Evolutionary conservation across 2,113 vertebrate species (phyloP).

Genomic region (Prunella fulvescens): DNA sequence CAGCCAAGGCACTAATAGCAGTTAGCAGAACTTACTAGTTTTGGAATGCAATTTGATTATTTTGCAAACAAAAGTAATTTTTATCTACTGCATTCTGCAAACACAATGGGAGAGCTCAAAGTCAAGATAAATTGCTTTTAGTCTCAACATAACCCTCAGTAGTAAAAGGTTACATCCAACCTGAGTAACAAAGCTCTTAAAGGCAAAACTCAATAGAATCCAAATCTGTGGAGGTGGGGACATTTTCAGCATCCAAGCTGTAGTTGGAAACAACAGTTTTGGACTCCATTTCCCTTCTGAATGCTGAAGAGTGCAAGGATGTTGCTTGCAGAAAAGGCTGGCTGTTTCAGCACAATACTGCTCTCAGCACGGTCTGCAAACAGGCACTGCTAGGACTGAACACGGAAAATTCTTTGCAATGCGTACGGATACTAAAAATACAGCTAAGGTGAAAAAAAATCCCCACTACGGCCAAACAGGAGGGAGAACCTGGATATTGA

Average conservation of each 20-base stretch:
- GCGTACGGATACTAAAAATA: not conserved
- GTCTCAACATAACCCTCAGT: not conserved
- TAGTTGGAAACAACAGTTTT: not conserved
- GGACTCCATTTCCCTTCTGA: not conserved
- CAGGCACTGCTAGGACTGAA: not conserved
- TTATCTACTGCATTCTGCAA: conserved; percentile 26
- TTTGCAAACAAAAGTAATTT: conserved; percentile 41
- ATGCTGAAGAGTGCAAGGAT: not conserved
- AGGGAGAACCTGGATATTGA: conserved; percentile 1
- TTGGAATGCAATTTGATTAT: not conserved
- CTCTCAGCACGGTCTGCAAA: not conserved
- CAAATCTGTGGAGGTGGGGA: not conserved
- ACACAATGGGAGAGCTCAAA: conserved; percentile 30
- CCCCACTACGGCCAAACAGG: not conserved
- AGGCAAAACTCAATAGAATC: not conserved
- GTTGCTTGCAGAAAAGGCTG: not conserved
- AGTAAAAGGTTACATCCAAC: not conserved
- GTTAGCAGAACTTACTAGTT: not conserved
- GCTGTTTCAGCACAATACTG: not conserved
- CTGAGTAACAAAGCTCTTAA: not conserved
- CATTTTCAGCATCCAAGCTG: not conserved
- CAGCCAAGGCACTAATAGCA: not conserved
- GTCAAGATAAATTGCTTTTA: conserved; percentile 20
- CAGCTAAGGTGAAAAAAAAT: conserved; percentile 28
- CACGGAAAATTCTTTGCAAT: conserved; percentile 11